Percentiles rank a stretch among this genome's conserved stretches.
phyloP scores from a whole-genome alignment of 2,113 vertebrate genomes.

The Motacilla alba region DNA sequence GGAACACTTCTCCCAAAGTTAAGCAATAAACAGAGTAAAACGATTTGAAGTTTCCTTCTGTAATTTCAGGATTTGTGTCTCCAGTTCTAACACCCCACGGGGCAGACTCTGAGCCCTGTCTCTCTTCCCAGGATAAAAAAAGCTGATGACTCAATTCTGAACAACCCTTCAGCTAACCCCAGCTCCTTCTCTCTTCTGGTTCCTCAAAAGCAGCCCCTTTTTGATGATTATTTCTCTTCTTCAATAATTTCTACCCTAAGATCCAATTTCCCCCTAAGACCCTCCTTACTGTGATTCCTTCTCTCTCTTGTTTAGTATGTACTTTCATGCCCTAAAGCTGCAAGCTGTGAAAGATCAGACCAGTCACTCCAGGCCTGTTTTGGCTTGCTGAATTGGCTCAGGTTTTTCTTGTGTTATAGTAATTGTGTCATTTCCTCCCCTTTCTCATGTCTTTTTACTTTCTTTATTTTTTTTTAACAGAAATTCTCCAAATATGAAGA shows the following conservation, averaged over 20 bases:
- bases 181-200: not conserved
- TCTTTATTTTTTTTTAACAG: not conserved
- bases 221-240: not conserved
- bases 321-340: not conserved
- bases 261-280: not conserved
- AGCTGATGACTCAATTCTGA: not conserved
- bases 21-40: not conserved
- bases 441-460: not conserved
- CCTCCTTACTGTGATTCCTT: not conserved
- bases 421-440: not conserved
- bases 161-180: not conserved
- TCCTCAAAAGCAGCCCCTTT: not conserved
- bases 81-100: not conserved
- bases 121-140: not conserved
- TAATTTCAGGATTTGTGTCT: not conserved
- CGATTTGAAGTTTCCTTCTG: not conserved
- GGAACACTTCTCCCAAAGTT: not conserved
- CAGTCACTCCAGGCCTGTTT: not conserved
- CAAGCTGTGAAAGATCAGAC: not conserved
- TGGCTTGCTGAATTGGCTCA: not conserved
- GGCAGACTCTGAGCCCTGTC: not conserved
- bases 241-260: not conserved
- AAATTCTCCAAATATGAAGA: not conserved
- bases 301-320: not conserved
- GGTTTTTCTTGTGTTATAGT: not conserved